These are phyloP conservation scores for Bombus polaris DNA, from an alignment of 1,140 invertebrate genomes.

Conservation along the genomic window DNA sequence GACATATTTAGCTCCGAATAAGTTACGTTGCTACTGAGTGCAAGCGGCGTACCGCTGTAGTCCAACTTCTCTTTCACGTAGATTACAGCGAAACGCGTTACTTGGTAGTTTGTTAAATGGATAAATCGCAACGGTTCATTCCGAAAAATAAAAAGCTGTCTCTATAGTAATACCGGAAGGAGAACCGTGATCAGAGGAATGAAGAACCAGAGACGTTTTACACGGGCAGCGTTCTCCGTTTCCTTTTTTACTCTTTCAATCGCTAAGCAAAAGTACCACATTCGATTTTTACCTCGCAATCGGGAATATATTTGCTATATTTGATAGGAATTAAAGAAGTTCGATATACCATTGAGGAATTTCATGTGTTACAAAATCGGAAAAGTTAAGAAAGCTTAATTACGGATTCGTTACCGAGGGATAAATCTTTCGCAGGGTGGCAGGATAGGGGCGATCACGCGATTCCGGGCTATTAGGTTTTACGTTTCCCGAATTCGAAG, in stretches of 20 bases:
- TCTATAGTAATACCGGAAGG: not conserved
- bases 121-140: too few species aligned
- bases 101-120: not conserved
- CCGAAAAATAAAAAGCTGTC: constrained; percentile 22
- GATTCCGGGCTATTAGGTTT: constrained; percentile 3
- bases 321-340: not conserved
- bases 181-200: not conserved
- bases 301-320: not conserved
- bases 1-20: too few species aligned
- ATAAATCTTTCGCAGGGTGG: not conserved
- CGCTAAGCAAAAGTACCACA: not conserved
- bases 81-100: not conserved
- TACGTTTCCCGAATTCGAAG: constrained; percentile 4
- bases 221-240: constrained; percentile 11
- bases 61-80: not conserved
- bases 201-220: constrained; percentile 15
- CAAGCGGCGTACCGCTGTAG: not conserved
- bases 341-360: not conserved
- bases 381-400: not conserved
- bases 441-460: not conserved
- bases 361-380: not conserved
- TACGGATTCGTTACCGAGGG: not conserved
- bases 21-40: not conserved
- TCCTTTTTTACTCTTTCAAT: not conserved
- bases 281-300: not conserved